Base-by-base conservation (phyloP, 2,113 vertebrate species). In the Todiramphus saurophagus region DNA sequence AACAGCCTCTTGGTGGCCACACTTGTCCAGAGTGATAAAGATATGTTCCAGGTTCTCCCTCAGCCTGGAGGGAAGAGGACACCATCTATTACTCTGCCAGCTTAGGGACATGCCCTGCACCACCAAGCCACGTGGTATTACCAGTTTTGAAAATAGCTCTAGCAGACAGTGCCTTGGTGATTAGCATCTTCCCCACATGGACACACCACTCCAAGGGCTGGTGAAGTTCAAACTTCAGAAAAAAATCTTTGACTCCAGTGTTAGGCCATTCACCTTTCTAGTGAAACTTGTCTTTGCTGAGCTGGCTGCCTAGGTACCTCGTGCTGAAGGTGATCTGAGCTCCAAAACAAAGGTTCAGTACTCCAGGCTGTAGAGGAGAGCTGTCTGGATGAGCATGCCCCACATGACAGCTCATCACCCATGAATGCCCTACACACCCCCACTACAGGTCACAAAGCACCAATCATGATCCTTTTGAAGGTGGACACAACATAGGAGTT, bases 201-300 rank as follows among this genome's bases (percentile, higher is more conserved):
- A 11, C 35, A 1, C 12, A 7, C 17, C 35, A 1, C 12, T 6
- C 17, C 28, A 37, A 75, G 18, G 37, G 11, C 31, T 16, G 31
- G 3, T 13, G n/a, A 84, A 59, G 41, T 19, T 50, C 60, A 55
- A 23, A 25, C 41, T 41, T 8, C 56, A 75, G 35, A 30, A 67
- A 31, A 43, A 10, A 13, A 12, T 16, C 59, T 83, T 7, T 31
- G 30, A 81, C 46, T 4, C 16, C 28, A 12, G 4, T 50, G 16
- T 44, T 70, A 70, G 20, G 31, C 39, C 10, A 55, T 19, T 50
- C 28, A 72, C 5, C 5, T 88, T 16, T 24, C 12, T 51, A 70
- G 7, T 23, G 14, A 69, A 86, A 39, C 17, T n/a, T 9, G n/a
- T 2, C 59, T 78, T 48, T 16, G 19, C 51, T 0, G 0, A 41